Base-by-base conservation (phyloP, 2,888 invertebrate genomes). In the Drosophila prostipennis region DNA sequence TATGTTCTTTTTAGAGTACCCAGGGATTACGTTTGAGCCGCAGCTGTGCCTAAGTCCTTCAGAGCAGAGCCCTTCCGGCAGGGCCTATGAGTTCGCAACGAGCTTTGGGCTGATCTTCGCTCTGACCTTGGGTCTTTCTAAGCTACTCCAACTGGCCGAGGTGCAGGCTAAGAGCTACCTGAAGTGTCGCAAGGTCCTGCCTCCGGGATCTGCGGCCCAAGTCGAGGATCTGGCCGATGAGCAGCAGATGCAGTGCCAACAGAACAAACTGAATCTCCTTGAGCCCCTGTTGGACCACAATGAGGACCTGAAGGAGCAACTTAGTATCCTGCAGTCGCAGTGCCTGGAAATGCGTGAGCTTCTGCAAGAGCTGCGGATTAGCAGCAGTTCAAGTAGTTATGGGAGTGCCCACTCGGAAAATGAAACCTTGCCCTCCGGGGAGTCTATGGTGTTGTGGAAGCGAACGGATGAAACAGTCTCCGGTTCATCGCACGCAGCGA, bases 101-200 rank as follows among this genome's bases (percentile, higher is more conserved):
- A 76, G 57, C 45, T 81, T 71, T 46, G 73, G 76, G 14, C n/a
- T 78, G 0, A 46, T 82, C n/a, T 55, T 78, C 3, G 36, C 36
- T 3, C 14, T 48, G n/a, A 67, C 61, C 6, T 53, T 76, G 3
- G 48, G 46, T 7, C 6, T 81, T 1, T 71, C 48, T 2, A 74
- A 69, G n/a, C 5, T 78, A 8, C 19, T 76, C 2, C 57, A 73
- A 14, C 69, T 72, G 53, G 16, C 67, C 6, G 70, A 76, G 23
- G 11, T 19, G 8, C 52, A 61, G 26, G 34, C 54, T 7, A 59
- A 48, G 34, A 42, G 26, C 13, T 54, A 46, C 19, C 32, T 55
- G 3, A 54, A 43, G 11, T 8, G 39, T 7, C 37, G 32, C n/a
- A n/a, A 49, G 23, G 3, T 32, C 2, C 32, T 29, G n/a, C 6